A percentile compares a stretch with the other conserved stretches of the same genome.
Conservation (phyloP, 2,113 vertebrate species). For the Rattus rattus region DNA sequence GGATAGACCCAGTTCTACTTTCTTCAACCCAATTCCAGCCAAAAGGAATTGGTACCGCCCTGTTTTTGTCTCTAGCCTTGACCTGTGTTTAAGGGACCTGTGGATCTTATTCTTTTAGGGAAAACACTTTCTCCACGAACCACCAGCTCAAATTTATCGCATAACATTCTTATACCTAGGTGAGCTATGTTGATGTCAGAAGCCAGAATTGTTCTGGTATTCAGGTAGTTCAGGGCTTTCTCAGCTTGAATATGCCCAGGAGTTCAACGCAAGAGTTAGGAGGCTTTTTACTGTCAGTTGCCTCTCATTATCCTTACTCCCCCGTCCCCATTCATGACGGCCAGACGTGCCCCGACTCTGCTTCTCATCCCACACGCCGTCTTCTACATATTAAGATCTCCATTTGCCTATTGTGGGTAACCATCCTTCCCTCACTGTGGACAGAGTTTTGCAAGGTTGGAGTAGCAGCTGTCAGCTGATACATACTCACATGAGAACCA, state of each 20-base stretch:
- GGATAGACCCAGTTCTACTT: neutral
- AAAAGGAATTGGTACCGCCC: neutral
- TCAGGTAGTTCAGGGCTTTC: neutral
- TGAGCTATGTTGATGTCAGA: slow-evolving; percentile 16
- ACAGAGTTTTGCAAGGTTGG: slow-evolving; percentile 83
- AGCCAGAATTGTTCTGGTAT: neutral
- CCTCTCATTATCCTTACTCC: neutral
- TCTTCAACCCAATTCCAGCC: slow-evolving; percentile 15
- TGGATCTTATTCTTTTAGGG: slow-evolving; percentile 31
- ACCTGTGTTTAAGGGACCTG: neutral
- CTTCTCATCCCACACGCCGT: neutral
- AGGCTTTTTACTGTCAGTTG: neutral
- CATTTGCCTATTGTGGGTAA: neutral
- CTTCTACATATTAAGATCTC: neutral
- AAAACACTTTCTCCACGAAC: neutral
- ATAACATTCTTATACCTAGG: neutral
- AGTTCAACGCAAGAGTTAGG: neutral
- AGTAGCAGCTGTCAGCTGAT: slow-evolving; percentile 88
- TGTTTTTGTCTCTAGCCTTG: neutral
- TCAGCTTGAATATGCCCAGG: neutral
- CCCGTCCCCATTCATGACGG: neutral
- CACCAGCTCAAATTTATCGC: neutral
- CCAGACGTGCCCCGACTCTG: neutral
- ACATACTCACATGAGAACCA: slow-evolving; percentile 88
- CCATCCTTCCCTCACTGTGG: neutral